Percentiles rank a stretch among this genome's conserved stretches.
phyloP scores from a whole-genome alignment of 1,140 invertebrate genomes.

The Plutomurus gul region DNA sequence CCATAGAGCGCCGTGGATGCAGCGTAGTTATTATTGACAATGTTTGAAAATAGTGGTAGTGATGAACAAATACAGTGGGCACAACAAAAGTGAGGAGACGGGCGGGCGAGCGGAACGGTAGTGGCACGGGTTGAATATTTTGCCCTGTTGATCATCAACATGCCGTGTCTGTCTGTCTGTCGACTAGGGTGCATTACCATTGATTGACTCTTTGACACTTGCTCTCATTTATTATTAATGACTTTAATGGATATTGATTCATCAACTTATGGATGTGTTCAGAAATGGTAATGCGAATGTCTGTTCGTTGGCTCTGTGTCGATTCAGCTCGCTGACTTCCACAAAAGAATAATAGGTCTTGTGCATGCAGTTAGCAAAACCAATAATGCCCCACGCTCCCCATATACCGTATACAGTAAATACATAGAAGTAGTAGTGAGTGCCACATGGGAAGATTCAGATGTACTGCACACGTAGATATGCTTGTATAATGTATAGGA shows the following conservation, averaged over 20 bases:
- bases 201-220: constrained; percentile 49
- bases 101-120: not conserved
- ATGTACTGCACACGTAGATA: too few species aligned
- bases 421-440: too few species aligned
- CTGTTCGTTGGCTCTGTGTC: not conserved
- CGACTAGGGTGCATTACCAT: not conserved
- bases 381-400: not conserved
- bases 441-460: too few species aligned
- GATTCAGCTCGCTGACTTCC: not conserved
- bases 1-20: too few species aligned
- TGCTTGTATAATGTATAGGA: too few species aligned
- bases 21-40: too few species aligned
- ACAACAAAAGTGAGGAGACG: not conserved
- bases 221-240: constrained; percentile 49
- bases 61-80: too few species aligned
- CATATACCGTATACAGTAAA: too few species aligned
- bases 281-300: constrained; percentile 7
- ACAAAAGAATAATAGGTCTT: not conserved
- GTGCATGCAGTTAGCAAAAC: not conserved
- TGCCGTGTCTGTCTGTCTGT: not conserved
- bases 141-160: constrained; percentile 6
- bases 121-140: not conserved
- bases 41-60: too few species aligned
- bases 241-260: constrained; percentile 50
- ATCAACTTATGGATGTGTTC: not conserved